Base-by-base conservation (phyloP, 2,113 vertebrate species). In the Rhinichthys klamathensis region DNA sequence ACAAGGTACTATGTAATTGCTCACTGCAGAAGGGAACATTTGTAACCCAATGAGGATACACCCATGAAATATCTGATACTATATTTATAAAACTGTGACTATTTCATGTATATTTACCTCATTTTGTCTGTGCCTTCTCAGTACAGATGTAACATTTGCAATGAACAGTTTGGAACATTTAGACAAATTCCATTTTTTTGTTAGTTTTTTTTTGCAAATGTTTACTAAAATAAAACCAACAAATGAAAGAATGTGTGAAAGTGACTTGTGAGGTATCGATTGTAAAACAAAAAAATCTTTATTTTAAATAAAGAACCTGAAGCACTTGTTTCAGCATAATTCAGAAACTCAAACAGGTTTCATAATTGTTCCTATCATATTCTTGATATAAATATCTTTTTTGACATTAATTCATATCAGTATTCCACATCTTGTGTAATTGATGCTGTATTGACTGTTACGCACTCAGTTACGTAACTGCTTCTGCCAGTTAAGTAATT, bases 221-320 rank as follows among this genome's bases (percentile, higher is more conserved):
- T 21, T 65, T 35, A 69, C 16, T 38, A 21, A 67, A 67, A 32
- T 7, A 32, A 32, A 69, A 35, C 3, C 65, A 56, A 9, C 18
- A 56, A 7, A 35, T 69, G 3, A 69, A 69, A 70, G 9, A 23
- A 72, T 56, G 2, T 27, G 54, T 13, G 10, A 82, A 85, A 67
- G 1, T 3, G 15, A 88, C 46, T 18, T 72, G 0, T 3, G 4
- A 21, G 0, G 35, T 54, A 6, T 32, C 25, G 85, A 85, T 86
- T 65, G 82, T 91, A 91, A 89, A 92, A 91, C 95, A 90, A 69
- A 30, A 75, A 95, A 93, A 93, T 93, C 93, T 86, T 95, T 95
- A 91, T 93, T 95, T 97, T 97, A 97, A 96, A 96, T 97, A 97
- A 93, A 96, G 93, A 96, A 96, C 92, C 94, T 95, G 94, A 83